Base-by-base conservation (phyloP, 1,140 invertebrate species). In the Zaprionus kolodkinae region DNA sequence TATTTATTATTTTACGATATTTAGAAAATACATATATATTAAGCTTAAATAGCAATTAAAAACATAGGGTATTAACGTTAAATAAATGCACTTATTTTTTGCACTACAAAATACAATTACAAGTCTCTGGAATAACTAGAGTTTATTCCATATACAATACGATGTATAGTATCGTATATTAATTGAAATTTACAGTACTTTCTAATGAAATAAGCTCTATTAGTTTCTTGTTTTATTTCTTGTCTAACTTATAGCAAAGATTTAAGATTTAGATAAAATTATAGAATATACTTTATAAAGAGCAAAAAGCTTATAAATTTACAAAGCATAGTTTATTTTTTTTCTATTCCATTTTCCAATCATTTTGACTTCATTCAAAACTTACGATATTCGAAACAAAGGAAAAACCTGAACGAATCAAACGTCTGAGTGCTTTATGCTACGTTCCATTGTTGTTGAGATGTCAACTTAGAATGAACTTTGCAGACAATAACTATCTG, bases 361-460 rank as follows among this genome's bases (percentile, higher is more conserved):
- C 40, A 9, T 15, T 0, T 15, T 45, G 6, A 15, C n/a, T 2
- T 15, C 40, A n/a, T 9, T 15, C 15, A 1, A 45, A 45, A 45
- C 40, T 45, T 15, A 45, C 40, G n/a, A 45, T 45, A 45, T 45
- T 45, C n/a, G 9, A 45, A 45, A 45, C 40, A 45, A 45, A 15
- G 15, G 40, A 45, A 45, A 45, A 15, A 15, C 7, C 7, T 45
- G 40, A 45, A 45, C 15, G 40, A 15, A 15, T 10, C n/a, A 15
- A 45, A 9, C 7, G 9, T n/a, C 40, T 15, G 6, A 15, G 40
- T 15, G n/a, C 7, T 43, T 15, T 43, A 43, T 43, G 40, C 40
- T 43, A n/a, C n/a, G 13, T n/a, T 43, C n/a, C 40, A 45, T 45
- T 45, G 40, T 45, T 45, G 15, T n/a, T n/a, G 40, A 45, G n/a